These are phyloP conservation scores for Clistopyga incitator DNA, from an alignment of 2,888 invertebrate genomes.

Conservation along the genomic window DNA sequence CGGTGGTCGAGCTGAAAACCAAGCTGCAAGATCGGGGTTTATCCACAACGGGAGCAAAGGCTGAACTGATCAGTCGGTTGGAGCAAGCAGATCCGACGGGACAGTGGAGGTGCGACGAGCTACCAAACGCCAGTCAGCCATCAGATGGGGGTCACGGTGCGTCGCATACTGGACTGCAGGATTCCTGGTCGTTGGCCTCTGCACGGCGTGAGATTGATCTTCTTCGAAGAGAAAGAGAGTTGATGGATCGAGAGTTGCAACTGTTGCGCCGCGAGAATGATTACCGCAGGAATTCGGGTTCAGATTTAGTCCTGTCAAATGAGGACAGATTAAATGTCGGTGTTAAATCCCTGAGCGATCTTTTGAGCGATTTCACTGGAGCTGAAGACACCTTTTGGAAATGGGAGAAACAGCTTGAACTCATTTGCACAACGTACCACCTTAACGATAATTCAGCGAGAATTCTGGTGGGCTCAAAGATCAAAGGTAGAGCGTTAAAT, in stretches of 20 bases:
- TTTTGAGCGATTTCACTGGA: constrained; percentile 27
- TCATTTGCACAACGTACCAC: neutral
- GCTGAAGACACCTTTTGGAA: constrained; percentile 24
- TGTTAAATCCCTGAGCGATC: constrained; percentile 1
- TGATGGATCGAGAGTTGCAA: neutral
- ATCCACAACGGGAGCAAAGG: constrained; percentile 4
- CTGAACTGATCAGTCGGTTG: constrained; percentile 16
- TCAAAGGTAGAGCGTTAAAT: constrained; percentile 51
- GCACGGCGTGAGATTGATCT: constrained; percentile 1
- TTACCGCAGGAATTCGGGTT: neutral
- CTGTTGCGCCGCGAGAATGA: neutral
- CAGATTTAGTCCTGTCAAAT: neutral
- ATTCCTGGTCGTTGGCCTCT: neutral
- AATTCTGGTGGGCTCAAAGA: constrained; percentile 44
- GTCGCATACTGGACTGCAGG: neutral
- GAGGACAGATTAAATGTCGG: neutral
- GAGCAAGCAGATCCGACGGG: constrained; percentile 25
- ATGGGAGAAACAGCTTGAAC: constrained; percentile 16
- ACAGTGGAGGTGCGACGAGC: neutral
- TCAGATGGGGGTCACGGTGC: neutral
- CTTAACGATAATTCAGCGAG: constrained; percentile 16
- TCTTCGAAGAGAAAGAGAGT: neutral
- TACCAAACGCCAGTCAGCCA: neutral
- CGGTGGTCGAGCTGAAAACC: neutral
- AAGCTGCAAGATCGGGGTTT: constrained; percentile 11